Percentiles rank a stretch among this genome's conserved stretches.
phyloP scores from a whole-genome alignment of 2,888 invertebrate species.

The Lithophane socia region DNA sequence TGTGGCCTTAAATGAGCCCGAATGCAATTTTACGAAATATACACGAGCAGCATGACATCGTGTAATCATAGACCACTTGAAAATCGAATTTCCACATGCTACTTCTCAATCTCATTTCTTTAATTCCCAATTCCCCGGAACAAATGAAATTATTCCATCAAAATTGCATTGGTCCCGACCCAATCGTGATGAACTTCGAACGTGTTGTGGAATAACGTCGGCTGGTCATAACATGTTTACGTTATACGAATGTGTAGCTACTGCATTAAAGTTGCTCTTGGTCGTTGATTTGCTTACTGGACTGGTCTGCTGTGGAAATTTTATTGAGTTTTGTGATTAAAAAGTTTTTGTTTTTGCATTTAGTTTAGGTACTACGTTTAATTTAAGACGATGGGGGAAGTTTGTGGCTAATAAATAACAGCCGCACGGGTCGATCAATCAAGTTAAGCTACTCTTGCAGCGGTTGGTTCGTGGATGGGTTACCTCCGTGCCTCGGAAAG shows the following conservation, averaged over 20 bases:
- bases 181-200: slow-evolving; percentile 59
- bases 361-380: background rate
- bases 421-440: too few relatives aligned
- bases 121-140: slow-evolving; percentile 34
- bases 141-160: slow-evolving; percentile 50
- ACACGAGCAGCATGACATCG: background rate
- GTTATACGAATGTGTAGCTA: slow-evolving; percentile 45
- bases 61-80: background rate
- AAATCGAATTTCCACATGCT: background rate
- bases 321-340: slow-evolving; percentile 12
- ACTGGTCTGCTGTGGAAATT: slow-evolving; percentile 1
- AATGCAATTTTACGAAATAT: background rate
- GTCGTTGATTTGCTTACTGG: slow-evolving; percentile 37
- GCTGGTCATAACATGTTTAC: slow-evolving; percentile 64
- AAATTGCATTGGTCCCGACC: slow-evolving; percentile 43
- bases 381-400: too few relatives aligned
- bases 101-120: slow-evolving; percentile 36
- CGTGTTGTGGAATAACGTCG: slow-evolving; percentile 51
- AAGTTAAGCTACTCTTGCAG: too few relatives aligned
- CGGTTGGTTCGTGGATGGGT: too few relatives aligned
- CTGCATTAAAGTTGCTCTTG: slow-evolving; percentile 62
- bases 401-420: too few relatives aligned
- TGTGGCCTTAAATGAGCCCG: too few relatives aligned
- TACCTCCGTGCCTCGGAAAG: too few relatives aligned
- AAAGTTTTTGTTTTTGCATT: background rate